Conservation (phyloP, 2,113 vertebrate genomes). For the Lagopus leucura region DNA sequence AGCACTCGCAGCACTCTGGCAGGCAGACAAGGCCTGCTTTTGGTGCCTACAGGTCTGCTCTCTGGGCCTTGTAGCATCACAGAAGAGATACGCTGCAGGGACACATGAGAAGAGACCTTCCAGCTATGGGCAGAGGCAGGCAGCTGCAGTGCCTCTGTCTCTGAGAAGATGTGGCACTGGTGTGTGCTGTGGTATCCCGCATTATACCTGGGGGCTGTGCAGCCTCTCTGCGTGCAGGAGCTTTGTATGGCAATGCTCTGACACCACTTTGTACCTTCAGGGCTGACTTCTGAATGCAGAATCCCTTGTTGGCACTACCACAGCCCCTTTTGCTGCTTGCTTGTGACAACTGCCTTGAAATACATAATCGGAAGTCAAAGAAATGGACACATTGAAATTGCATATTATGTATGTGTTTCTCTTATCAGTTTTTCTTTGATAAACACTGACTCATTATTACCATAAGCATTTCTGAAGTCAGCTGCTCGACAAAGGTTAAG, state of each 20-base stretch:
- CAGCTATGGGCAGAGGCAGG: background rate
- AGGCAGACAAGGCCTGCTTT: background rate
- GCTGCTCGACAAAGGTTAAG: background rate
- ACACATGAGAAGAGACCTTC: background rate
- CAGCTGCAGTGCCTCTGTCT: background rate
- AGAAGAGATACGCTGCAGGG: background rate
- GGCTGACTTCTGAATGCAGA: background rate
- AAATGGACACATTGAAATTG: background rate
- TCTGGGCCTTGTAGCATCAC: background rate
- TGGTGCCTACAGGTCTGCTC: background rate
- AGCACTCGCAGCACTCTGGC: background rate
- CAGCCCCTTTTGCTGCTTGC: background rate
- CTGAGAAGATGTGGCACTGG: background rate
- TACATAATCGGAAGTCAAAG: background rate
- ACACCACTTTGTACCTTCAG: background rate
- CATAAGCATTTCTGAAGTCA: conserved; percentile 7
- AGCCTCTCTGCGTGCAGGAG: background rate
- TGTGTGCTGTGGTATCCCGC: background rate
- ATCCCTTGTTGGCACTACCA: background rate
- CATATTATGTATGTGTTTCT: background rate
- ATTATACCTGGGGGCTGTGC: background rate
- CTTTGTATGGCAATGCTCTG: background rate
- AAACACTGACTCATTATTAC: conserved; percentile 40
- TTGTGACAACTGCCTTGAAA: conserved; percentile 2
- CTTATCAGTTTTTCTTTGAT: background rate